These are phyloP conservation scores for Hydrotaea diabolus DNA, from an alignment of 2,888 invertebrate species.

Conservation along the genomic window DNA sequence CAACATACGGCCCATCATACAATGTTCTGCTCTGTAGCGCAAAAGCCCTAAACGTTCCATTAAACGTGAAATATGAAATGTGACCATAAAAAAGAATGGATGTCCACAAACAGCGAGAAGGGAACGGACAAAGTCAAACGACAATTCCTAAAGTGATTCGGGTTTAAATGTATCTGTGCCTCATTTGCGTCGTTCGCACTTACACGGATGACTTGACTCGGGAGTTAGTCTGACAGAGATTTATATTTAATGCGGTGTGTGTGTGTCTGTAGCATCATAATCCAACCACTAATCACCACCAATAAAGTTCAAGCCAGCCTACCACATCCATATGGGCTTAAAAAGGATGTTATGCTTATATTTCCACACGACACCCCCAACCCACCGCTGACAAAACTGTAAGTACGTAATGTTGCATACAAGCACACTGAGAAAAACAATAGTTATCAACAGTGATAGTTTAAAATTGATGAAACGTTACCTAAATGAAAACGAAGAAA, in stretches of 20 bases:
- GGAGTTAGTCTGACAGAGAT: slow-evolving; percentile 53
- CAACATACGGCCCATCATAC: neutral
- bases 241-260: slow-evolving; percentile 53
- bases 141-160: slow-evolving; percentile 41
- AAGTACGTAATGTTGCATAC: slow-evolving; percentile 39
- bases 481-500: no score
- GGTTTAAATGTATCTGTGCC: slow-evolving; percentile 56
- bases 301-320: slow-evolving; percentile 22
- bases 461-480: no score
- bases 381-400: slow-evolving; percentile 4
- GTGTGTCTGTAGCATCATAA: slow-evolving; percentile 21
- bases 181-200: slow-evolving; percentile 63
- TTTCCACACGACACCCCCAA: neutral
- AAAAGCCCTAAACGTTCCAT: slow-evolving; percentile 40
- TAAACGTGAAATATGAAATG: slow-evolving; percentile 55
- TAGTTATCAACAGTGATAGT: no score
- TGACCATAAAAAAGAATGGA: neutral
- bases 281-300: slow-evolving; percentile 43
- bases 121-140: slow-evolving; percentile 30
- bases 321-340: slow-evolving; percentile 28
- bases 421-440: neutral
- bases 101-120: neutral
- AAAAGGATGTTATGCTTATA: slow-evolving; percentile 11
- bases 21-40: neutral
- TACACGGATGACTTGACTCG: slow-evolving; percentile 62